Conservation (phyloP, 1,140 invertebrate genomes). For the Drosophila sproati region DNA sequence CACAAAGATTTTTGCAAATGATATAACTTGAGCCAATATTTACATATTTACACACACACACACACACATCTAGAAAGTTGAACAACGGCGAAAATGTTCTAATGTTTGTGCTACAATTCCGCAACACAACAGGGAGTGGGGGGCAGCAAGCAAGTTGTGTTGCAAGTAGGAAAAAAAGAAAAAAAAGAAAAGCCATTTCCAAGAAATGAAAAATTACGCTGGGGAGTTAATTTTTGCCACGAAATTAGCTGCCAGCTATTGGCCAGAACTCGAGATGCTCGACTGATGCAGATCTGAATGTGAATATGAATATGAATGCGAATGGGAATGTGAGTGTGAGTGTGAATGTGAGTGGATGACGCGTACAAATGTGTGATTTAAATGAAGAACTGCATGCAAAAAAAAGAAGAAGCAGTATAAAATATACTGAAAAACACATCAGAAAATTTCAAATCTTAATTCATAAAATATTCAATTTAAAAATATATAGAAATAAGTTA, state of each 20-base stretch:
- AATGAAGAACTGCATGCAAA: conserved; percentile 59
- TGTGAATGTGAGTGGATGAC: conserved; percentile 51
- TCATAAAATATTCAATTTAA: too few species aligned
- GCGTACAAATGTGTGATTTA: conserved; percentile 77
- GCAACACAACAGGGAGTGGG: conserved; percentile 11
- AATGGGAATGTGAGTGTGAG: conserved; percentile 13
- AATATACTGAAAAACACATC: not conserved
- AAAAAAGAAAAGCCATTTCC: conserved; percentile 56
- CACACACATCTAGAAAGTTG: conserved; percentile 26
- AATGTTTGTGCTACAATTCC: conserved; percentile 63
- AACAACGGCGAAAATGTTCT: conserved; percentile 63
- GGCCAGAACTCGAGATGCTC: conserved; percentile 23
- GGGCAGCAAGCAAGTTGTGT: conserved; percentile 51
- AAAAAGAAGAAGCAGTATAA: not conserved
- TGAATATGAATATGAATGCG: conserved; percentile 18
- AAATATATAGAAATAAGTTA: not conserved
- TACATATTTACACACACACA: conserved; percentile 52
- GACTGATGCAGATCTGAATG: conserved; percentile 23
- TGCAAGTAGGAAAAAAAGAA: conserved; percentile 28
- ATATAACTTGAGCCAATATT: conserved; percentile 78
- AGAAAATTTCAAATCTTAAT: too few species aligned
- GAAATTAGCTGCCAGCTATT: conserved; percentile 77
- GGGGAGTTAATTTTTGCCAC: conserved; percentile 77
- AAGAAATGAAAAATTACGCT: conserved; percentile 82
- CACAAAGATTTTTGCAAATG: conserved; percentile 75